Base-by-base conservation (phyloP, 2,797 vertebrate species). In the Oryzias dopingdopingensis region DNA sequence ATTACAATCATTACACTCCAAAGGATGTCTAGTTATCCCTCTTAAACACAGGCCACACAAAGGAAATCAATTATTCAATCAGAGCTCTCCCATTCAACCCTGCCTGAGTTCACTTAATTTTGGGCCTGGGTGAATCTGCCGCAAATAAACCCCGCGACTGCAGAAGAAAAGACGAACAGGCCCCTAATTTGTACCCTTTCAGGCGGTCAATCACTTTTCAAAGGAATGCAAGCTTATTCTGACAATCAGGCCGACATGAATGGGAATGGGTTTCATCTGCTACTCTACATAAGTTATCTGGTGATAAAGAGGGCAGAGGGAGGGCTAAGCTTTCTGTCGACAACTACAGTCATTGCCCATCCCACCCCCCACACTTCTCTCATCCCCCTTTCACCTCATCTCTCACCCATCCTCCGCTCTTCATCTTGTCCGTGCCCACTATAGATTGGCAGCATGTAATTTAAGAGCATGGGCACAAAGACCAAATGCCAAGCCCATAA, bases 41-140 rank as follows among this genome's bases (percentile, higher is more conserved):
- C 90, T 93, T 92, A 93, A 92, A 92, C 90, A 93, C 88, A 90
- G 90, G 80, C 87, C 87, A 59, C 83, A 90, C 81, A 87, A 89
- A 88, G 84, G 90, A 92, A 91, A 93, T 92, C 91, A 92, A 92
- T 93, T 93, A 93, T 92, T 93, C 91, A 93, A 92, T 93, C 92
- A 93, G 88, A 90, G 88, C 81, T 85, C 76, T 84, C 77, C 87
- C 84, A 92, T 91, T 93, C 91, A 91, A 81, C 81, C 79, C 79
- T 82, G 83, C 78, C 88, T 90, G 86, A 92, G 89, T 92, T 92
- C 90, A 90, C 91, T 92, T 92, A 86, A 91, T 92, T 92, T 91
- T 87, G 90, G 86, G 88, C 88, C 91, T 90, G 89, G 88, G 84
- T 90, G 90, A 91, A 89, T 89, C 85, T 91, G 90, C 85, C 83